phyloP scores from a whole-genome alignment of 2,113 vertebrate genomes.

The Mugil cephalus region DNA sequence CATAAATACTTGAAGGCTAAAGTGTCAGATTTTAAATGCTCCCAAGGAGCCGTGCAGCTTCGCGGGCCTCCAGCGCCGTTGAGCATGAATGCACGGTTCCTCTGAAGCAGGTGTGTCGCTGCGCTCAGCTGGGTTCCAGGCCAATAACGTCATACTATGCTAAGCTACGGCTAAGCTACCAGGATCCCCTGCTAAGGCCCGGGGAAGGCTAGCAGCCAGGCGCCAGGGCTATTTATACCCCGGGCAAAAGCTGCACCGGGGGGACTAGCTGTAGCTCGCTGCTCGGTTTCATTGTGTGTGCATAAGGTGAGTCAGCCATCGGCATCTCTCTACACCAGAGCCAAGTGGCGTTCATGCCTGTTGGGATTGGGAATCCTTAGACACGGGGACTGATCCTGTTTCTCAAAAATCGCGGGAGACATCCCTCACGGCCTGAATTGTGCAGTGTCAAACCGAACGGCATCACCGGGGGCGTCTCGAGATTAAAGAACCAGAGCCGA shows the following conservation, averaged over 20 bases:
- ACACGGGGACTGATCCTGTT: slow-evolving; percentile 54
- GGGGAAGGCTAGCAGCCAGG: slow-evolving; percentile 63
- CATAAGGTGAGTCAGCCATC: slow-evolving; percentile 65
- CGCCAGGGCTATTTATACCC: slow-evolving; percentile 73
- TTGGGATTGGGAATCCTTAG: slow-evolving; percentile 54
- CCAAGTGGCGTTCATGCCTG: slow-evolving; percentile 33
- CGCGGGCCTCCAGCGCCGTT: slow-evolving; percentile 14
- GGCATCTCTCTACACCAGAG: slow-evolving; percentile 47
- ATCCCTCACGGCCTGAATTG: slow-evolving; percentile 1
- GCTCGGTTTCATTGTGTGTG: slow-evolving; percentile 55
- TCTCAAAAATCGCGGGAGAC: slow-evolving; percentile 24
- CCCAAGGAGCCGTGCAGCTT: background rate
- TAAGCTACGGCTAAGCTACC: slow-evolving; percentile 74
- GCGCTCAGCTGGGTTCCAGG: slow-evolving; percentile 62
- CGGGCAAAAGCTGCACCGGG: slow-evolving; percentile 48
- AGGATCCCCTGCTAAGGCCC: slow-evolving; percentile 68
- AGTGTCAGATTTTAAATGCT: slow-evolving; percentile 29
- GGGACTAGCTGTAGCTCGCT: slow-evolving; percentile 54
- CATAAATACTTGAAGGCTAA: slow-evolving; percentile 27
- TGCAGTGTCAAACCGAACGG: slow-evolving; percentile 33
- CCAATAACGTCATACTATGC: slow-evolving; percentile 72
- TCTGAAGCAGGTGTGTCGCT: slow-evolving; percentile 59
- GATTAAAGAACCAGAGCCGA: background rate
- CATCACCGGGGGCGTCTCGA: slow-evolving; percentile 6
- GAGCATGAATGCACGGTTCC: slow-evolving; percentile 6